Percentiles rank a stretch among this genome's conserved stretches.
These are phyloP conservation scores for Sylvilagus bachmani DNA, from an alignment of 2,113 vertebrate species.

Conservation along the genomic window DNA sequence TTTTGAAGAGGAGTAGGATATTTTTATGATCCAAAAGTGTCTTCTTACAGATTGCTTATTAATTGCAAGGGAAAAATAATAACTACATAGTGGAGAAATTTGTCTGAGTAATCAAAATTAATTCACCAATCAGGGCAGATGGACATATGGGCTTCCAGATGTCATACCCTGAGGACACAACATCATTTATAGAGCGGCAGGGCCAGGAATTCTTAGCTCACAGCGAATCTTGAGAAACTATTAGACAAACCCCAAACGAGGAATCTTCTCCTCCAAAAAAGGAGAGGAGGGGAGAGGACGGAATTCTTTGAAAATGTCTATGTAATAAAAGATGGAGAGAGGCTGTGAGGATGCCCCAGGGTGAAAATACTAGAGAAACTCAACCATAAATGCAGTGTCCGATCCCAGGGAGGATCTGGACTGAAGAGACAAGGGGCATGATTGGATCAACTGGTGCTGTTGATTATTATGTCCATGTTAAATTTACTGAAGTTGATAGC, in stretches of 20 bases:
- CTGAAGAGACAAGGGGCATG: not conserved
- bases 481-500: not conserved
- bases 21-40: not conserved
- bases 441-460: not conserved
- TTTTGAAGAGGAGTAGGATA: conserved; percentile 38
- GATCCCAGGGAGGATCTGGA: not conserved
- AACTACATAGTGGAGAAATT: not conserved
- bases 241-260: not conserved
- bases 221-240: not conserved
- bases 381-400: not conserved
- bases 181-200: not conserved
- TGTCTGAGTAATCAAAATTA: conserved; percentile 14
- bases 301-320: not conserved
- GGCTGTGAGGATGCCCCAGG: not conserved
- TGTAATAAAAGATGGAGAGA: not conserved
- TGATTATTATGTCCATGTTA: not conserved
- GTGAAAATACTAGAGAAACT: not conserved
- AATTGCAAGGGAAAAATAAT: not conserved
- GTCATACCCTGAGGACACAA: not conserved
- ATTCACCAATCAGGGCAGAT: not conserved
- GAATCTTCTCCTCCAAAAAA: not conserved
- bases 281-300: not conserved
- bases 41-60: conserved; percentile 7
- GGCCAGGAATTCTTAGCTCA: not conserved
- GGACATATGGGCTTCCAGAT: not conserved